These are phyloP conservation scores for Endomychus coccineus DNA, from an alignment of 2,888 invertebrate genomes.

Conservation along the genomic window DNA sequence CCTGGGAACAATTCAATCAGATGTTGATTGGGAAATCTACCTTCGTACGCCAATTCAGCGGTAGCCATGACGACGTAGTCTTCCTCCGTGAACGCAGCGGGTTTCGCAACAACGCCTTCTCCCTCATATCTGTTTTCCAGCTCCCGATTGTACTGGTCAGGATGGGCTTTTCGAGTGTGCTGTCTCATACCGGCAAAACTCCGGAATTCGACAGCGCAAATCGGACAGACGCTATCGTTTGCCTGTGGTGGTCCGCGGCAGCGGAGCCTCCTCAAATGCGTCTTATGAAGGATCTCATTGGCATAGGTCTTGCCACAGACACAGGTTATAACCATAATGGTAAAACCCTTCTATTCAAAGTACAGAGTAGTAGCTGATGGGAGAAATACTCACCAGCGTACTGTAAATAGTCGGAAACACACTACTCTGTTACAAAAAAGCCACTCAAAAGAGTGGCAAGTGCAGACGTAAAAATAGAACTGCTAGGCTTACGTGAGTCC, in stretches of 20 bases:
- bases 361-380: too few relatives aligned
- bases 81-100: conserved; percentile 6
- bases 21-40: conserved; percentile 2
- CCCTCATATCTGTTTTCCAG: conserved; percentile 8
- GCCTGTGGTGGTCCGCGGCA: not conserved
- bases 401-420: too few relatives aligned
- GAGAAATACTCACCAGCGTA: too few relatives aligned
- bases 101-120: not conserved
- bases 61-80: conserved; percentile 4
- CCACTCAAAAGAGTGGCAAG: too few relatives aligned
- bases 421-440: too few relatives aligned
- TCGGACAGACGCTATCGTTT: not conserved
- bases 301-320: too few relatives aligned
- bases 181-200: conserved; percentile 11
- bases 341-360: too few relatives aligned
- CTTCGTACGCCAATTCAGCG: not conserved
- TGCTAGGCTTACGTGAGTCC: too few relatives aligned
- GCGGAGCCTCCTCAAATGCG: conserved; percentile 1
- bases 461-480: too few relatives aligned
- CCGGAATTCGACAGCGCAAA: not conserved
- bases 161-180: conserved; percentile 12
- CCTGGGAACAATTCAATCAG: not conserved
- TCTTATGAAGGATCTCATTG: too few relatives aligned
- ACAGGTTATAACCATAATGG: too few relatives aligned
- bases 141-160: conserved; percentile 12